phyloP scores from a whole-genome alignment of 37 sponge, comb jelly and placozoan genomes.

The Cliona cf. orientalis region DNA sequence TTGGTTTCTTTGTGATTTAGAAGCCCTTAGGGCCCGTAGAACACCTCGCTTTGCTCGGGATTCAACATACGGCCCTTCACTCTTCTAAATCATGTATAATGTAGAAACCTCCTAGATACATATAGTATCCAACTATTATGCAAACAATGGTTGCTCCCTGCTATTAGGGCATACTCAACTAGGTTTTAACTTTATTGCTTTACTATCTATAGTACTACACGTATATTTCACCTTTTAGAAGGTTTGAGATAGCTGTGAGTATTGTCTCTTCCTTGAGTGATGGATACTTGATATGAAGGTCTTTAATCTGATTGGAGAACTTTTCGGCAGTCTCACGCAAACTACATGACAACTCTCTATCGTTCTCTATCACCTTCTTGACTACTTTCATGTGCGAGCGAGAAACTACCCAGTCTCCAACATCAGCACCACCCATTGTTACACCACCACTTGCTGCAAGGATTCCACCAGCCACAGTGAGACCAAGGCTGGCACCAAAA shows the following conservation, averaged over 20 bases:
- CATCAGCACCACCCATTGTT: conserved; percentile 36
- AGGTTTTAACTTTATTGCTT: too few species aligned
- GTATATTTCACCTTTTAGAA: neutral
- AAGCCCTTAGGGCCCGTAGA: too few species aligned
- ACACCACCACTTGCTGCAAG: conserved; percentile 25
- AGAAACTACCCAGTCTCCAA: conserved; percentile 21
- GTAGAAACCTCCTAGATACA: too few species aligned
- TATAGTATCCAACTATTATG: too few species aligned
- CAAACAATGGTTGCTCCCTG: too few species aligned
- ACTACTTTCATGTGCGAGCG: neutral
- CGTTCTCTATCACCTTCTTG: neutral
- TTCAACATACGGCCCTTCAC: too few species aligned
- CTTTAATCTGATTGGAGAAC: neutral
- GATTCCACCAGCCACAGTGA: neutral
- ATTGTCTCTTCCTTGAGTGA: neutral
- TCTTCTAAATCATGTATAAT: too few species aligned
- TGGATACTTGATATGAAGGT: neutral
- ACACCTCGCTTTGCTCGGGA: too few species aligned
- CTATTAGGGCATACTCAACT: too few species aligned
- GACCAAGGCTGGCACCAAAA: conserved; percentile 41
- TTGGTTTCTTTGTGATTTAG: too few species aligned
- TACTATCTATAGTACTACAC: neutral
- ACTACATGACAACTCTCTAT: neutral
- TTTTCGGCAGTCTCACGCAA: neutral
- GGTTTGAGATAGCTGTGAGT: neutral